Conservation (phyloP, 2,888 invertebrate genomes). For the Orthosia cruda region DNA sequence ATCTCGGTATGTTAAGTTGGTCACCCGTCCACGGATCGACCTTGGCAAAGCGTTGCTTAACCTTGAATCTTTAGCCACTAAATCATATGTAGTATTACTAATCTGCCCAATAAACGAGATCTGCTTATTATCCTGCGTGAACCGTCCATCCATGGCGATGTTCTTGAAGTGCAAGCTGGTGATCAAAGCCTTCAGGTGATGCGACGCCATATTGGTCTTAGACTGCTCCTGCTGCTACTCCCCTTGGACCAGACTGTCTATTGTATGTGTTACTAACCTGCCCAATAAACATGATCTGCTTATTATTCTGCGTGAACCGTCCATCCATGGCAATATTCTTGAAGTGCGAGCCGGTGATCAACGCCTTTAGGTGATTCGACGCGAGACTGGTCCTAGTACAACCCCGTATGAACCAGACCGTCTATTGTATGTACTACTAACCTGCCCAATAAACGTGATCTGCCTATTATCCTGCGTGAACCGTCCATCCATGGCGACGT, state of each 20-base stretch:
- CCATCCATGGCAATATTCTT: constrained; percentile 93
- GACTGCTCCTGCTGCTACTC: constrained; percentile 95
- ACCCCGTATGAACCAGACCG: too few species aligned
- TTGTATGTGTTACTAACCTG: too few species aligned
- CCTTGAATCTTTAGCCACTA: too few species aligned
- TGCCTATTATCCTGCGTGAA: constrained; percentile 94
- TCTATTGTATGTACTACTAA: too few species aligned
- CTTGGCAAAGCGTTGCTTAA: too few species aligned
- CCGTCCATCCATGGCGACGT: constrained; percentile 93
- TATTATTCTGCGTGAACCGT: constrained; percentile 93
- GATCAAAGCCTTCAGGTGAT: constrained; percentile 93
- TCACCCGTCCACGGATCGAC: too few species aligned
- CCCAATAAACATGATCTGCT: constrained; percentile 93
- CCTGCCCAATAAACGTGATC: constrained; percentile 93
- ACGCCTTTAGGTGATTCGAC: constrained; percentile 93
- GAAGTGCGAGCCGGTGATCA: constrained; percentile 94
- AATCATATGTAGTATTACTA: constrained; percentile 80
- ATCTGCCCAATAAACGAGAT: constrained; percentile 91
- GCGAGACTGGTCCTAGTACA: constrained; percentile 95
- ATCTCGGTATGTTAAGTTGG: too few species aligned
- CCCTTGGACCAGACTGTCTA: too few species aligned
- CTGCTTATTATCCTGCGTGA: constrained; percentile 94
- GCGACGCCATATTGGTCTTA: constrained; percentile 92
- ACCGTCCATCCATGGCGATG: constrained; percentile 93
- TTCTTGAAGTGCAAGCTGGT: constrained; percentile 95